Base-by-base conservation (phyloP, 2,797 vertebrate genomes). In the Antennarius maculatus region DNA sequence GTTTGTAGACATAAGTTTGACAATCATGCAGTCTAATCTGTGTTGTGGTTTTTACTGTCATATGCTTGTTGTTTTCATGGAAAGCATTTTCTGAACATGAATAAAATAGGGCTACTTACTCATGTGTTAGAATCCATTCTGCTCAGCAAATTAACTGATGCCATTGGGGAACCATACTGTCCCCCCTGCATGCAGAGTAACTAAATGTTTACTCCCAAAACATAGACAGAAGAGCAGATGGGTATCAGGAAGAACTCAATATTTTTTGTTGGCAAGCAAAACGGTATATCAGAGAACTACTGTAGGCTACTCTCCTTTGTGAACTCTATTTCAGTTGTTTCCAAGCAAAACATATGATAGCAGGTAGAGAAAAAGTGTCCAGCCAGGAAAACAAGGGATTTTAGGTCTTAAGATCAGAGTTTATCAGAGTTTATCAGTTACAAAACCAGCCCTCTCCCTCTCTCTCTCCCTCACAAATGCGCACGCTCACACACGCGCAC, bases 361-460 rank as follows among this genome's bases (percentile, higher is more conserved):
- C 39, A 69, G 67, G 69, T 61, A 70, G 47, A 50, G 14, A 48
- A 56, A 48, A 5, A 63, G 53, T 61, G 62, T 62, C 61, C 61
- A 94, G 82, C 69, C 52, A 59, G 74, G 62, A 80, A 76, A 88
- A 81, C 77, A 83, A 86, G 83, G 71, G 16, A 71, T 66, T 80
- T 63, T 76, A 76, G 71, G 80, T 61, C 70, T 75, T 82, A 60
- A 85, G 50, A 58, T 80, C 56, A 65, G 61, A 79, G 70, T 86
- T 85, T 81, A 58, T 80, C 56, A 65, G 61, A 79, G 70, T 86
- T 85, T 81, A 61, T 57, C 50, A 58, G 55, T 57, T 62, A 53
- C 54, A 68, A 39, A 28, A 11, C 1, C 14, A 6, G 23, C 1
- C 16, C 16, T 46, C 17, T n/a, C 41, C 14, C 27, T 14, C 54